Evolutionary conservation across 2,797 vertebrate genomes (phyloP).

Genomic region (Scolopax bukidnonensis): DNA sequence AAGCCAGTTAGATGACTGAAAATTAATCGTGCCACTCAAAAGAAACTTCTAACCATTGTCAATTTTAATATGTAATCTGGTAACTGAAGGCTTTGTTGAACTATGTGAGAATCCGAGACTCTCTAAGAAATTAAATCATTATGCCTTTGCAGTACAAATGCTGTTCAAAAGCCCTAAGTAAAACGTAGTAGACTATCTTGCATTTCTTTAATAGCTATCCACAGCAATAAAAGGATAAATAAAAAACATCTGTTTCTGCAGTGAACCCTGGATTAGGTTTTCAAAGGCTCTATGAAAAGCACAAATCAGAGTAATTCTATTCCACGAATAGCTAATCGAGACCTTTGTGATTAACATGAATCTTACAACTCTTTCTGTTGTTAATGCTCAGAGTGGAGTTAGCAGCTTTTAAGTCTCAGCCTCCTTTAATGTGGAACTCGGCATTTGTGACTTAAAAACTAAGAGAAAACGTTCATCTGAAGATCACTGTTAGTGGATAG

Average conservation of each 20-base stretch:
- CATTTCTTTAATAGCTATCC: conserved; percentile 26
- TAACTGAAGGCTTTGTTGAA: conserved; percentile 34
- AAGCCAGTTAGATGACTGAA: conserved; percentile 17
- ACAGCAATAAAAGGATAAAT: conserved; percentile 21
- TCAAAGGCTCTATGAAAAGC: neutral
- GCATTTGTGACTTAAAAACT: neutral
- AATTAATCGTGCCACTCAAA: neutral
- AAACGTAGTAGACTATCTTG: neutral
- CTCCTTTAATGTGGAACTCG: neutral
- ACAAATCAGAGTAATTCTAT: conserved; percentile 2
- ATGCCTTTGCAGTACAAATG: conserved; percentile 5
- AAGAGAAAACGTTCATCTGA: neutral
- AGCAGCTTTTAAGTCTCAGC: neutral
- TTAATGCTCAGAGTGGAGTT: neutral
- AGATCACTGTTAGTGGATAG: neutral
- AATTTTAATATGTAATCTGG: conserved; percentile 32
- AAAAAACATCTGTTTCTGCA: neutral
- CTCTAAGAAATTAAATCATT: conserved; percentile 24
- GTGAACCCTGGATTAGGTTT: neutral
- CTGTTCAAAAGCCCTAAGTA: conserved; percentile 1
- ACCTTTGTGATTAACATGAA: neutral
- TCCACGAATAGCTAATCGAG: neutral
- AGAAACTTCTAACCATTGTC: conserved; percentile 30
- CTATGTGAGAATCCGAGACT: neutral
- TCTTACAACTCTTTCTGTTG: neutral